Evolutionary conservation across 2,888 invertebrate genomes (phyloP), one percentile per base, ranked within the genome.

Genomic region (Anorthoa munda): DNA sequence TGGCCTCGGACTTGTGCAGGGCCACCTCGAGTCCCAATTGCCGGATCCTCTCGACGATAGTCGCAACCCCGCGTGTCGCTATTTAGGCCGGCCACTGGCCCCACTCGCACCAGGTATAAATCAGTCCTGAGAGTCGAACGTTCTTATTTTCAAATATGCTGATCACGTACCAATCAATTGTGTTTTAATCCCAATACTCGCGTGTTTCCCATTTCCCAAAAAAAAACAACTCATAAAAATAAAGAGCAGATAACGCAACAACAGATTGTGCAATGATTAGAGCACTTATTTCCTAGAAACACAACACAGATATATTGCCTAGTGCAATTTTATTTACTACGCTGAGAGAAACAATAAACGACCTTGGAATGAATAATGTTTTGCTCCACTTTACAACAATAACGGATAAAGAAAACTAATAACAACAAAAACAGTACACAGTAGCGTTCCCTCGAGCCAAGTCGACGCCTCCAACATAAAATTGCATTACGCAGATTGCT

Each of bases 401-500:
- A 63, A 59, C 48, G 60, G 60, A 82, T 73, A 85, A 83, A 83
- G 78, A 86, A 83, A 74, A 68, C 50, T 56, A 77, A 74, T 74
- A 67, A 78, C 70, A 73, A 83, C 83, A 86, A 85, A 86, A 88
- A 86, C 84, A 85, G 78, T 78, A 80, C 75, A 82, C 83, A 77
- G 79, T 83, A 83, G 81, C 86, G 85, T 88, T 87, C 86, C 82
- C 82, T 82, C 70, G 79, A 89, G 86, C 85, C 89, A 90, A 92
- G 88, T 90, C 77, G 84, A 91, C 90, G 89, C 87, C 84, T 64
- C 51, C 76, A 66, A 61, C 82, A 84, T 82, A 72, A 90, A 91
- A 90, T 90, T 89, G 88, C 91, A 92, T 90, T 92, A 89, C 89
- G 66, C 82, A 87, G 88, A 90, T 92, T 90, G 87, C 86, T 88